These are phyloP conservation scores for Colius striatus DNA, from an alignment of 2,113 vertebrate genomes.

Conservation along the genomic window DNA sequence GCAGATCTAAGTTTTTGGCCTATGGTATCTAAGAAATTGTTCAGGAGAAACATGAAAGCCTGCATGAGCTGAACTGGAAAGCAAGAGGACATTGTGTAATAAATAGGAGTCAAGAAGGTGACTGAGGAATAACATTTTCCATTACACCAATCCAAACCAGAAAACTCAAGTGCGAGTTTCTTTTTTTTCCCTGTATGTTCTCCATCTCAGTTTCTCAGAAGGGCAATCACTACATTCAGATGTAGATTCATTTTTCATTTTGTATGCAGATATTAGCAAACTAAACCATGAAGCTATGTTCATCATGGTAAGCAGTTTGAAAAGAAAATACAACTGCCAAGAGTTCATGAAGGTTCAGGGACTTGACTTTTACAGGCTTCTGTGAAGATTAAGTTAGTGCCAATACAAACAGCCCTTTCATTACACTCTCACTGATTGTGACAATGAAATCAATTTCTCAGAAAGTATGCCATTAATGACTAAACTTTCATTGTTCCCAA, in stretches of 20 bases:
- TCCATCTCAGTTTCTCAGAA: background rate
- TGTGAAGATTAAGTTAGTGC: background rate
- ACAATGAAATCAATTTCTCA: slow-evolving; percentile 21
- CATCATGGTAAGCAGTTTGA: background rate
- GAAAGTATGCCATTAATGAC: background rate
- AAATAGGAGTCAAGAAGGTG: background rate
- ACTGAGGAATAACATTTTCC: slow-evolving; percentile 53
- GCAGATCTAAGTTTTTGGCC: slow-evolving; percentile 31
- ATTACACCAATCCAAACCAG: slow-evolving; percentile 17
- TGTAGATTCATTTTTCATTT: slow-evolving; percentile 37
- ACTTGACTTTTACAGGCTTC: slow-evolving; percentile 24
- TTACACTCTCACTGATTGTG: background rate
- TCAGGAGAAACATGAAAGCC: slow-evolving; percentile 29
- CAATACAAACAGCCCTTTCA: slow-evolving; percentile 39
- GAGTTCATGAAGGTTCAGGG: background rate
- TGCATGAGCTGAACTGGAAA: slow-evolving; percentile 45
- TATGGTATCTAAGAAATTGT: background rate
- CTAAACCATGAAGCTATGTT: background rate
- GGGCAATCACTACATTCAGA: background rate
- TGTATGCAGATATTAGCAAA: slow-evolving; percentile 11
- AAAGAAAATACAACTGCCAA: background rate
- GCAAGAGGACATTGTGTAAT: slow-evolving; percentile 44
- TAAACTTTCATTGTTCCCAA: background rate
- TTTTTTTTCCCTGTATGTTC: background rate
- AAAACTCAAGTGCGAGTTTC: background rate